Percentiles rank a stretch among this genome's conserved stretches.
phyloP scores from a whole-genome alignment of 2,113 vertebrate species.

The Forbesichthys papilliferus region DNA sequence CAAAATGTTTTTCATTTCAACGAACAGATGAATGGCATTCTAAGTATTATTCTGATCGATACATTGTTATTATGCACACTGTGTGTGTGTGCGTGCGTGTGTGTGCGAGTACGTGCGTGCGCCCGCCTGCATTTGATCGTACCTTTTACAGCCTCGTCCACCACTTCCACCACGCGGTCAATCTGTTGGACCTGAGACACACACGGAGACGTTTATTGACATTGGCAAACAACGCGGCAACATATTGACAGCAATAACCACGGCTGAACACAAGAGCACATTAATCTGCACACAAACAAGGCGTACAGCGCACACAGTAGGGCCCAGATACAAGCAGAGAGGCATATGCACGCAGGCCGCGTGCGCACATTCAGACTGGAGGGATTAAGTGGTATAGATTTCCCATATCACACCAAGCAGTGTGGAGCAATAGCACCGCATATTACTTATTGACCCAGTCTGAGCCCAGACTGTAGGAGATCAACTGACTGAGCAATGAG shows the following conservation, averaged over 20 bases:
- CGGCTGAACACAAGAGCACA: conserved; percentile 23
- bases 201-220: conserved; percentile 52
- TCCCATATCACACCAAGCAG: conserved; percentile 45
- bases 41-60: neutral
- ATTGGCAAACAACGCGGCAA: conserved; percentile 28
- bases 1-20: too few relatives aligned
- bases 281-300: conserved; percentile 40
- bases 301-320: conserved; percentile 29
- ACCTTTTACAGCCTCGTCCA: conserved; percentile 75
- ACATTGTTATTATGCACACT: neutral
- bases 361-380: conserved; percentile 13
- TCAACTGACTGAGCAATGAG: conserved; percentile 13
- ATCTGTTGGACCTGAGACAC: conserved; percentile 73
- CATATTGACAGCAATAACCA: conserved; percentile 34
- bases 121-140: conserved; percentile 13
- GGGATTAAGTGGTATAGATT: conserved; percentile 54
- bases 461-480: conserved; percentile 1
- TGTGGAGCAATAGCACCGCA: conserved; percentile 8
- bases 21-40: too few relatives aligned
- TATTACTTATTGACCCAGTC: conserved; percentile 10
- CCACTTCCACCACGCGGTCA: conserved; percentile 75
- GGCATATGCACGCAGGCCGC: neutral
- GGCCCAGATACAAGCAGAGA: conserved; percentile 20
- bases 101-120: neutral
- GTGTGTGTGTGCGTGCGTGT: neutral